A percentile compares a stretch with the other conserved stretches of the same genome.
Evolutionary conservation across 37 sponge, comb jelly and placozoan species (phyloP).

Genomic region (Beroe ovata): DNA sequence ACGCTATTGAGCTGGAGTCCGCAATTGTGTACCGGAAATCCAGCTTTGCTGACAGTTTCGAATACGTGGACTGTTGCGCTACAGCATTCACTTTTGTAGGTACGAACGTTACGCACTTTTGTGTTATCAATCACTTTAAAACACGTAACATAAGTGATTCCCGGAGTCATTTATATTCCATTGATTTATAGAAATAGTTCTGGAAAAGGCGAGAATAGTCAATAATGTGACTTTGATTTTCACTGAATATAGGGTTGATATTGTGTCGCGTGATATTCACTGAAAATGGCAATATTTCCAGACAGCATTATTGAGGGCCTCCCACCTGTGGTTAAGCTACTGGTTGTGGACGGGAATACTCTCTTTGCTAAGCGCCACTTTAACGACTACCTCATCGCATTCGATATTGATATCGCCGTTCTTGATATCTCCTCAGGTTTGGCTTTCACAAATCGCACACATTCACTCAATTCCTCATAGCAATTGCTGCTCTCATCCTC

Average conservation of each 20-base stretch:
- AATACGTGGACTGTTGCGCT: conserved; percentile 38
- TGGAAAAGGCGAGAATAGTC: no score
- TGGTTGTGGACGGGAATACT: conserved; percentile 19
- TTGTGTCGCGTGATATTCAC: no score
- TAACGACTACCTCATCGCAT: conserved; percentile 3
- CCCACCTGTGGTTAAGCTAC: background rate
- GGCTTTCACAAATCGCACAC: no score
- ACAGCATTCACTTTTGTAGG: conserved; percentile 66
- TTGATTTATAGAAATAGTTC: no score
- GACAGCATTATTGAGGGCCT: conserved; percentile 20
- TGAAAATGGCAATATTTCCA: no score
- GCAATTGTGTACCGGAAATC: conserved; percentile 30
- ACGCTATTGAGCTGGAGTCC: conserved; percentile 20
- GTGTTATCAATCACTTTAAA: no score
- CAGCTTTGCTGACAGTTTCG: conserved; percentile 19
- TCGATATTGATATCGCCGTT: conserved; percentile 7
- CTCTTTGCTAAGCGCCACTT: conserved; percentile 17
- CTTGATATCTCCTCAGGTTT: background rate
- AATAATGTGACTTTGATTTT: no score
- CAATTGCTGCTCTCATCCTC: no score
- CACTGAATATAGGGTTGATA: no score
- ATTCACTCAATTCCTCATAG: no score
- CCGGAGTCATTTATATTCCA: no score
- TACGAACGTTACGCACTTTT: background rate
- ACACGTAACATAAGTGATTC: no score